Conservation (phyloP, 2,888 invertebrate genomes). For the Timema podura region DNA sequence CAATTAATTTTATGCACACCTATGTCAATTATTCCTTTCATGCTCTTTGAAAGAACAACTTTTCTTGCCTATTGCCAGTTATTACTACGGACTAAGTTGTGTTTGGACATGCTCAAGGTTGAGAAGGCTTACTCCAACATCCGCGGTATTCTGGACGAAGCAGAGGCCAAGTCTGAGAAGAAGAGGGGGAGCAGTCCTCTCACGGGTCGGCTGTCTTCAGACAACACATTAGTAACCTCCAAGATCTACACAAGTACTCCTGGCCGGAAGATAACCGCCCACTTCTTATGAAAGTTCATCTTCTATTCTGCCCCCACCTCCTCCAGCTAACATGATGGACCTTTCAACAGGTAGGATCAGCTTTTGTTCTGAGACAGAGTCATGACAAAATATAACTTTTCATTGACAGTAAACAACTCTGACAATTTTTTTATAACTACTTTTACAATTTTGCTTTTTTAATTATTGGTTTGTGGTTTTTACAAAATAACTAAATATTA, state of each 20-base stretch:
- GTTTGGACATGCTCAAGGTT: slow-evolving; percentile 32
- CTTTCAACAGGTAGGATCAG: background rate
- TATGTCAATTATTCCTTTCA: too few relatives aligned
- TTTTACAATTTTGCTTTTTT: too few relatives aligned
- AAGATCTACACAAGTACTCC: slow-evolving; percentile 8
- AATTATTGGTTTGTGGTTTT: too few relatives aligned
- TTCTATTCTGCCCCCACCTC: too few relatives aligned
- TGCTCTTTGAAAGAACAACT: too few relatives aligned
- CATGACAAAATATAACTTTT: background rate
- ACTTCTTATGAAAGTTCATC: background rate
- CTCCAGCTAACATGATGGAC: too few relatives aligned
- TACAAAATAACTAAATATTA: too few relatives aligned
- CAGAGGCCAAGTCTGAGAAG: slow-evolving; percentile 5
- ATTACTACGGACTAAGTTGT: too few relatives aligned
- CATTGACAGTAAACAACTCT: too few relatives aligned
- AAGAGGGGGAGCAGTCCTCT: background rate
- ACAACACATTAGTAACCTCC: background rate
- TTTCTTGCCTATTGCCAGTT: too few relatives aligned
- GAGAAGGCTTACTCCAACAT: slow-evolving; percentile 35
- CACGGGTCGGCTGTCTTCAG: background rate
- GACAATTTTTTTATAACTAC: too few relatives aligned
- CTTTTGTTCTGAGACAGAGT: background rate
- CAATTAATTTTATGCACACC: too few relatives aligned
- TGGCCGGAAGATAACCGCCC: slow-evolving; percentile 15
- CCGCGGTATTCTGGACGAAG: slow-evolving; percentile 25